phyloP scores from a whole-genome alignment of 2,888 invertebrate genomes.

The Clitarchus hookeri region DNA sequence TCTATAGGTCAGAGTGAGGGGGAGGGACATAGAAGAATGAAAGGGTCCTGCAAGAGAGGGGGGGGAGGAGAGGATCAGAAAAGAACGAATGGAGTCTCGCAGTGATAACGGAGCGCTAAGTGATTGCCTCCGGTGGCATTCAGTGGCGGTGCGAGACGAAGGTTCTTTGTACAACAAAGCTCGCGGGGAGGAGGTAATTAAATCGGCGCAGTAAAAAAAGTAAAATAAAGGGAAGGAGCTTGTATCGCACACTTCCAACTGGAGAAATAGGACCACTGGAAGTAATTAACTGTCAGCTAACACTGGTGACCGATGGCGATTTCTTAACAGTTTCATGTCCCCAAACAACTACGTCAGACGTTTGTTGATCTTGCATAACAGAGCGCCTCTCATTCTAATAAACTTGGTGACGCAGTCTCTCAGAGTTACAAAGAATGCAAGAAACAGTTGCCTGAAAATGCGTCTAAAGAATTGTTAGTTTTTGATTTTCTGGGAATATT shows the following conservation, averaged over 20 bases:
- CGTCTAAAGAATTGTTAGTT: no score
- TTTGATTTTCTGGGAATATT: no score
- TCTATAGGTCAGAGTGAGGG: background rate
- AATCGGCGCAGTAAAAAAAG: background rate
- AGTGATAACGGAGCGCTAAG: background rate
- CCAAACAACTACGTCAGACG: no score
- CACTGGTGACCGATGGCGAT: background rate
- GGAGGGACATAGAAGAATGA: background rate
- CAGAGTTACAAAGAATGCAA: no score
- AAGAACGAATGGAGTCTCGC: background rate
- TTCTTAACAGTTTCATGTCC: no score
- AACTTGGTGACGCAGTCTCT: no score
- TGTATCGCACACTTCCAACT: background rate
- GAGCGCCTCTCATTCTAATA: no score
- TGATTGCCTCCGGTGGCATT: slow-evolving; percentile 8
- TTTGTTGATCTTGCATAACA: no score
- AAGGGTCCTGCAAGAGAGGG: background rate
- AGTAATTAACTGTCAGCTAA: background rate
- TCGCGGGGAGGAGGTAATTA: background rate
- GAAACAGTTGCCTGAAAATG: no score
- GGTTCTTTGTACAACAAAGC: background rate
- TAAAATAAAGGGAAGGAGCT: background rate
- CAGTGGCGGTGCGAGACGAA: background rate
- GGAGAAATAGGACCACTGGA: background rate
- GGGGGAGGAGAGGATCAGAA: background rate